Evolutionary conservation across 35 echinoderm and acorn worm genomes (phyloP).

Genomic region (Acanthaster planci): DNA sequence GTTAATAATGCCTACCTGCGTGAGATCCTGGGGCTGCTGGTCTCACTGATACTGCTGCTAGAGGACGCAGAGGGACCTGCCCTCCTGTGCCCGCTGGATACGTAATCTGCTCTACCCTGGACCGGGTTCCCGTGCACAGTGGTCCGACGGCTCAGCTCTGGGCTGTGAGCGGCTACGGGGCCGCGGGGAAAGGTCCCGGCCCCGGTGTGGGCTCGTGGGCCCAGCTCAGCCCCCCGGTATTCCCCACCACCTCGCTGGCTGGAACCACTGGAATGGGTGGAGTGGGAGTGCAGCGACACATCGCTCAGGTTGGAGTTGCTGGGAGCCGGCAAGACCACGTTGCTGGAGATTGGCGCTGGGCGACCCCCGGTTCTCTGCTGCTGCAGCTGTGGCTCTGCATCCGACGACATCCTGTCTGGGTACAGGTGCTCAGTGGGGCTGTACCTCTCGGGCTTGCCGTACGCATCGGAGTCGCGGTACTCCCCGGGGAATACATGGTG

Average conservation of each 20-base stretch:
- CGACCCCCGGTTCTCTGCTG: not conserved
- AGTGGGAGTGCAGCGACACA: constrained; percentile 61
- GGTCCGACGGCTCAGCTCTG: constrained; percentile 17
- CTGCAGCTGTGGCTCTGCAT: not conserved
- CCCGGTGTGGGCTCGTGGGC: constrained; percentile 3
- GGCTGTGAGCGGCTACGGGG: constrained; percentile 48
- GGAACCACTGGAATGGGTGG: constrained; percentile 73
- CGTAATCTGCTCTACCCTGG: not conserved
- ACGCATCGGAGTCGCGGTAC: constrained; percentile 25
- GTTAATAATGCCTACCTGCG: too few relatives aligned
- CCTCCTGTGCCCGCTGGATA: constrained; percentile 38
- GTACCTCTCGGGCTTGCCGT: constrained; percentile 79
- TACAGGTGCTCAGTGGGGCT: constrained; percentile 84
- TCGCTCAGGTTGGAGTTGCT: constrained; percentile 88
- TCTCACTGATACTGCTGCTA: constrained; percentile 84
- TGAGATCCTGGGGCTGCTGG: constrained; percentile 72
- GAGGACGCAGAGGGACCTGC: constrained; percentile 74
- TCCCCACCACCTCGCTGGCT: constrained; percentile 46
- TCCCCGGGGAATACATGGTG: constrained; percentile 24
- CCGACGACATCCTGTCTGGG: not conserved
- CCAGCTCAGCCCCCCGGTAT: constrained; percentile 1
- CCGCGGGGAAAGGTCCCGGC: constrained; percentile 38
- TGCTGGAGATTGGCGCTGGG: not conserved
- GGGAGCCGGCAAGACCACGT: constrained; percentile 26
- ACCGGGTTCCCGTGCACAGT: constrained; percentile 44